Base-by-base conservation (phyloP, 2,888 invertebrate genomes). In the Catonia carolina region DNA sequence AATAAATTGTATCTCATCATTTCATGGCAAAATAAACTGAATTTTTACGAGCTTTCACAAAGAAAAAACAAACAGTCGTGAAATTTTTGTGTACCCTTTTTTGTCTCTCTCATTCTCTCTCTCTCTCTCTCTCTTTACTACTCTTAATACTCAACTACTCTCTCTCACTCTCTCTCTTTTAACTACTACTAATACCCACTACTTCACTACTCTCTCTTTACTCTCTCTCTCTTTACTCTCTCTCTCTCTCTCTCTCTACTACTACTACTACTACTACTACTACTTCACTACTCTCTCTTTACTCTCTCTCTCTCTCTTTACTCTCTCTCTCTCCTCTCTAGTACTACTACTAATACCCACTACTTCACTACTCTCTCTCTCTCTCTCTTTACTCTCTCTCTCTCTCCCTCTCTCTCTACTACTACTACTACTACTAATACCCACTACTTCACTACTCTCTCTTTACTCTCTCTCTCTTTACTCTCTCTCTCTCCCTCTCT, bases 301-400 rank as follows among this genome's bases (percentile, higher is more conserved):
- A 33, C 35, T 17, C 35, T 18, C 49, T 49, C 14, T 33, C 17
- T 33, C 49, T 49, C 35, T 33, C 35, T 33, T 35, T 49, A 15
- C 33, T 33, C 17, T 35, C 35, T 18, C 18, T 33, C 17, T 35
- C 35, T 17, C 33, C 35, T 33, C 49, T 49, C 35, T 33, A 12
- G n/a, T 35, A 33, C 49, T 18, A 20, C 33, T 18, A 33, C 49
- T 18, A 20, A 20, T 18, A 33, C 33, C 17, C 35, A n/a, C 35
- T 49, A 31, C 17, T 33, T 27, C 35, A 33, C 33, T 18, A 20
- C 33, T 64, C 66, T 59, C 64, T 62, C 49, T 60, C 53, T 20
- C 20, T 20, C 15, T 39, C 15, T 20, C 20, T n/a, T 10, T 39
- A 2, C 39, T 39, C 14, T 20, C 20, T 20, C 14, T 39, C 15